These are phyloP conservation scores for Stenodema calcarata DNA, from an alignment of 2,888 invertebrate species.

Conservation along the genomic window DNA sequence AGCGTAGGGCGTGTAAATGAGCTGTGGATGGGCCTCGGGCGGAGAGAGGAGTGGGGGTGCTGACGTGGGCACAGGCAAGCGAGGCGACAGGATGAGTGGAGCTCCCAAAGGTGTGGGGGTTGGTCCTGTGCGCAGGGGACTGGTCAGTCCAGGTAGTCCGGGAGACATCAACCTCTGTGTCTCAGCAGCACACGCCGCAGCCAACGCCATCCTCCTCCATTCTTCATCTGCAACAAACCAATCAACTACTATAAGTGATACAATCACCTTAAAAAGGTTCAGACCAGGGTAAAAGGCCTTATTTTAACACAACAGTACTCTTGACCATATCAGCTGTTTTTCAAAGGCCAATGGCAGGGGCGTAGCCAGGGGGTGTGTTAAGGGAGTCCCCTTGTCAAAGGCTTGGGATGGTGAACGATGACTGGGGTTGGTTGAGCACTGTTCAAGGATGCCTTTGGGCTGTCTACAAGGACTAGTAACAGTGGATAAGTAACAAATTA, in stretches of 20 bases:
- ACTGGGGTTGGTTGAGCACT: too few relatives aligned
- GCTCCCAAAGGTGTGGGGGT: slow-evolving; percentile 85
- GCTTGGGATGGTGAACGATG: too few relatives aligned
- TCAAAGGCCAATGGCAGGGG: too few relatives aligned
- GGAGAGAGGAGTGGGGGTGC: slow-evolving; percentile 73
- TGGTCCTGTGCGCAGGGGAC: slow-evolving; percentile 67
- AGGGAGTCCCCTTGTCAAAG: too few relatives aligned
- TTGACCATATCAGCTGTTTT: too few relatives aligned
- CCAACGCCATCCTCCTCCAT: slow-evolving; percentile 81
- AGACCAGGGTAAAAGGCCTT: too few relatives aligned
- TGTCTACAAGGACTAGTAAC: too few relatives aligned
- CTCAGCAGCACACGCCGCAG: slow-evolving; percentile 73
- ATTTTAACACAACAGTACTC: too few relatives aligned
- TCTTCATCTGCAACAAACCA: slow-evolving; percentile 69
- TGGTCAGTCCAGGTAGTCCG: slow-evolving; percentile 65
- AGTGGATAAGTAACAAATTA: too few relatives aligned
- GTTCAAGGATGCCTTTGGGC: too few relatives aligned
- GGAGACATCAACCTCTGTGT: slow-evolving; percentile 76
- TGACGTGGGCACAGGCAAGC: slow-evolving; percentile 79
- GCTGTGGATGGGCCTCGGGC: slow-evolving; percentile 74
- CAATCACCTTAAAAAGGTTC: neutral
- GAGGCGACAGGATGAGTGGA: slow-evolving; percentile 88
- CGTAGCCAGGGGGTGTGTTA: too few relatives aligned
- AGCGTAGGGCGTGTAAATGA: slow-evolving; percentile 81
- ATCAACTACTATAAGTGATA: neutral